Evolutionary conservation across 2,113 vertebrate genomes (phyloP).

Genomic region (Nyctibius bracteatus): DNA sequence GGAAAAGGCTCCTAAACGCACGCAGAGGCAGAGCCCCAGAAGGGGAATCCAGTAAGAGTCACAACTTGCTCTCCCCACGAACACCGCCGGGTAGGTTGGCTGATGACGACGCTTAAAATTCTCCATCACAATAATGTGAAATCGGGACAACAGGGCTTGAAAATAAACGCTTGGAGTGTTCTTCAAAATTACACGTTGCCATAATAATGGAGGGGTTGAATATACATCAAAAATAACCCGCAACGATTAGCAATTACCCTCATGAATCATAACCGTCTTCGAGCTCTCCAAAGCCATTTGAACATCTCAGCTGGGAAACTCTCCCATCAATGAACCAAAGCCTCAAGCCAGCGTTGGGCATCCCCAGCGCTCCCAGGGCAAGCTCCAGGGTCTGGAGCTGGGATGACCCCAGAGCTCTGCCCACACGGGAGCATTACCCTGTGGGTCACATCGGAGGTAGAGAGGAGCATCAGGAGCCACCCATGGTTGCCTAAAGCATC

Average conservation of each 20-base stretch:
- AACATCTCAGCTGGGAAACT: not conserved
- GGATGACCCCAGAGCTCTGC: not conserved
- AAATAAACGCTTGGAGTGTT: not conserved
- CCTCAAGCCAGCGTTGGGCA: too few relatives aligned
- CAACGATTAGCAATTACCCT: not conserved
- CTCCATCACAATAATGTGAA: not conserved
- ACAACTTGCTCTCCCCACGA: not conserved
- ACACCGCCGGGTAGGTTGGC: not conserved
- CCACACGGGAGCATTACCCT: accelerated
- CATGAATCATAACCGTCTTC: not conserved
- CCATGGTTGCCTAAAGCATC: not conserved
- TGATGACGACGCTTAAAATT: not conserved
- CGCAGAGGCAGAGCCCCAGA: not conserved
- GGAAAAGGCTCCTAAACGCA: not conserved
- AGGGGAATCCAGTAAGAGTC: not conserved
- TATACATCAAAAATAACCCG: not conserved
- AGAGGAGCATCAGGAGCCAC: not conserved
- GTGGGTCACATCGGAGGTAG: not conserved
- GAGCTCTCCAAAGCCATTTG: not conserved
- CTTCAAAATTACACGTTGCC: not conserved
- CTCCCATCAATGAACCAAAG: too few relatives aligned
- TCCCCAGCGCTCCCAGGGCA: too few relatives aligned
- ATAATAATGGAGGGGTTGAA: not conserved
- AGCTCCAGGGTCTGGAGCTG: too few relatives aligned
- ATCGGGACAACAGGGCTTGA: not conserved